Conservation (phyloP, 1,140 invertebrate genomes). For the Dreissena polymorpha region DNA sequence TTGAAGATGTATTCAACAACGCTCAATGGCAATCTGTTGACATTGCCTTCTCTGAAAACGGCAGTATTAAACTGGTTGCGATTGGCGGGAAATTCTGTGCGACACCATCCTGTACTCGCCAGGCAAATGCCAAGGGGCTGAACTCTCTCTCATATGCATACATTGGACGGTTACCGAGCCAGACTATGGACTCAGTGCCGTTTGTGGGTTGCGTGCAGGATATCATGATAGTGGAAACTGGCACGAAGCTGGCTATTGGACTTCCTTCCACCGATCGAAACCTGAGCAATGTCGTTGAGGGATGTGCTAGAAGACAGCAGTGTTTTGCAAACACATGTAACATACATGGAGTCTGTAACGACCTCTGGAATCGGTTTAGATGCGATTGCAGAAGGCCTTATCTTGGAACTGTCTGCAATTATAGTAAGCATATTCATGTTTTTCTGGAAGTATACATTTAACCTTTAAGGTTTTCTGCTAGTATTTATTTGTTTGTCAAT, state of each 20-base stretch:
- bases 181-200: conserved; percentile 15
- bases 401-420: conserved; percentile 91
- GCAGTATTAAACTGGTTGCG: not conserved
- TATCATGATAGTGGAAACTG: conserved; percentile 86
- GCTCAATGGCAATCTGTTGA: conserved; percentile 58
- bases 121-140: not conserved
- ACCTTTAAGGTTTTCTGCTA: no score
- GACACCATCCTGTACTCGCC: not conserved
- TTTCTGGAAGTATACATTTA: not conserved
- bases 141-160: not conserved
- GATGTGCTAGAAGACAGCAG: conserved; percentile 89
- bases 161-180: conserved; percentile 1
- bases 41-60: not conserved
- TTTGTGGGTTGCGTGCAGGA: conserved; percentile 96
- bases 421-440: conserved; percentile 83
- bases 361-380: conserved; percentile 91
- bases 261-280: conserved; percentile 51
- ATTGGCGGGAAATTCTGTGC: not conserved
- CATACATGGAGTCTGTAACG: conserved; percentile 91
- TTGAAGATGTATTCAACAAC: conserved; percentile 77
- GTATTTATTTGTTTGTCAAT: no score
- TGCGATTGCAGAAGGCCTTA: conserved; percentile 93
- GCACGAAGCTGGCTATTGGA: conserved; percentile 18
- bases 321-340: conserved; percentile 93
- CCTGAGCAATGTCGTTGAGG: conserved; percentile 73